These are phyloP conservation scores for Nebria salina DNA, from an alignment of 2,888 invertebrate genomes.

Conservation along the genomic window DNA sequence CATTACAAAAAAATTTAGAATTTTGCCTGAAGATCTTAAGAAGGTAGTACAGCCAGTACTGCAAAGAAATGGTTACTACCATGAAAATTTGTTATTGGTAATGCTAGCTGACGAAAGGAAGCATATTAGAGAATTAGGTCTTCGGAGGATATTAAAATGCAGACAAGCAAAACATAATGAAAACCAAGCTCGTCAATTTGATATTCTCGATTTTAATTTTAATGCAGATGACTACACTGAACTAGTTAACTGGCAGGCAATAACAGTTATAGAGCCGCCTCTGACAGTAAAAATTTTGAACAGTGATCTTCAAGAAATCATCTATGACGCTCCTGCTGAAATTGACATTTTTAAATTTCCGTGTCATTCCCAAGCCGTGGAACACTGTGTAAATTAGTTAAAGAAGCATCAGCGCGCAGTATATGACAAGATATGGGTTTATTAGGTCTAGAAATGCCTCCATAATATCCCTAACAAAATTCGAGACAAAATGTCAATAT, in stretches of 20 bases:
- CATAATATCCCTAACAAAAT: no score
- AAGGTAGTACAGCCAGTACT: constrained; percentile 51
- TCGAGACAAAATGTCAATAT: no score
- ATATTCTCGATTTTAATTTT: constrained; percentile 8
- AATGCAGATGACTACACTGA: constrained; percentile 13
- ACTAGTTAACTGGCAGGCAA: not conserved
- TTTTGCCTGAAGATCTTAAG: not conserved
- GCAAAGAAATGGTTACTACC: constrained; percentile 50
- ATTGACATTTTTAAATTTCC: constrained; percentile 14
- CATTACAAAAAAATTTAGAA: no score
- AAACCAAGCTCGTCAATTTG: not conserved
- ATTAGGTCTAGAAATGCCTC: no score
- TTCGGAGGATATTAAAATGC: constrained; percentile 14
- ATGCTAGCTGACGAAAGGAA: constrained; percentile 47
- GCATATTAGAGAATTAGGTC: not conserved
- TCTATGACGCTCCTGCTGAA: not conserved
- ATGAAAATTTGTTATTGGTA: constrained; percentile 51
- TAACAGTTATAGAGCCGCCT: not conserved
- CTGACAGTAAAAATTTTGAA: not conserved
- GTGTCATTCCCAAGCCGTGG: constrained; percentile 17
- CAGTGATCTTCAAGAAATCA: not conserved
- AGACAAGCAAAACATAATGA: constrained; percentile 17
- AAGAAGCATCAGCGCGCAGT: constrained; percentile 1
- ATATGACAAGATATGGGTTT: no score
- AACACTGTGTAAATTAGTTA: constrained; percentile 20